These are phyloP conservation scores for Leiothrix lutea DNA, from an alignment of 2,113 vertebrate genomes.

Conservation along the genomic window DNA sequence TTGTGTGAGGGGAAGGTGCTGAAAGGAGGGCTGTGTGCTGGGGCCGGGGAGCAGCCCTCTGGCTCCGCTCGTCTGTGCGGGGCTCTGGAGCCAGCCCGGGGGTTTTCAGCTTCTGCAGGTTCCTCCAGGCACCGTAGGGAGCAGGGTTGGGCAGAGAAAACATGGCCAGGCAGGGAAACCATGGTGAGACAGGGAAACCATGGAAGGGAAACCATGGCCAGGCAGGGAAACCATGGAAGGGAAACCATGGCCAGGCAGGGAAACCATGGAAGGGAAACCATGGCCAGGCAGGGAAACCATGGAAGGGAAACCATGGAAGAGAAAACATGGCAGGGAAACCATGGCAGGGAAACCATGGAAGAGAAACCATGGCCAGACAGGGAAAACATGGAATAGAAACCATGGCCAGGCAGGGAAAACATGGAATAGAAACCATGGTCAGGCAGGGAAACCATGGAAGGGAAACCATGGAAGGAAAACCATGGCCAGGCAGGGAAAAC, in stretches of 20 bases:
- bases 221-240: not conserved
- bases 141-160: not conserved
- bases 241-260: not conserved
- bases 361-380: too few species aligned
- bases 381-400: too few species aligned
- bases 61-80: conserved; percentile 81
- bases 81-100: conserved; percentile 66
- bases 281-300: not conserved
- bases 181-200: not conserved
- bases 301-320: too few species aligned
- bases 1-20: conserved; percentile 89
- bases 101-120: conserved; percentile 74
- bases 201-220: not conserved
- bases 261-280: not conserved
- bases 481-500: too few species aligned
- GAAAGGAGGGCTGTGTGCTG: conserved; percentile 85
- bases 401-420: too few species aligned
- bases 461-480: too few species aligned
- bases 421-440: too few species aligned
- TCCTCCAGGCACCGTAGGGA: conserved; percentile 55
- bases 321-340: not conserved
- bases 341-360: too few species aligned
- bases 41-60: conserved; percentile 78
- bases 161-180: not conserved
- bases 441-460: too few species aligned